A percentile compares a stretch with the other conserved stretches of the same genome.
Conservation (phyloP, 2,888 invertebrate genomes). For the Tenthredo scrophulariae region DNA sequence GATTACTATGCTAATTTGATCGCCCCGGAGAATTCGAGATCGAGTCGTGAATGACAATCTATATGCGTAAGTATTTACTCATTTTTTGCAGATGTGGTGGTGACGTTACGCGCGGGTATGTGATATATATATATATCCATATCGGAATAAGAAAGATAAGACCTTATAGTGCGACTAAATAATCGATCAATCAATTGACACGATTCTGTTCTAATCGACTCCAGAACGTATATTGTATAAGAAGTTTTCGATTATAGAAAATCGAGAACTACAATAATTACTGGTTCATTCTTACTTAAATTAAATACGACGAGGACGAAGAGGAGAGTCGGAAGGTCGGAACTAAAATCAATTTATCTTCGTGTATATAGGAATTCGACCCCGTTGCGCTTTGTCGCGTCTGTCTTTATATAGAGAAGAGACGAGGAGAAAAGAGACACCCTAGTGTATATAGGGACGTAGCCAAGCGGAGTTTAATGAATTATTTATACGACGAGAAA, state of each 20-base stretch:
- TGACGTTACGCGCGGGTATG: not conserved
- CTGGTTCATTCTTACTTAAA: not conserved
- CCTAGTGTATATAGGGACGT: not conserved
- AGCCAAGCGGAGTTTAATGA: slow-evolving; percentile 30
- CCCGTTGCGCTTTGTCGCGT: slow-evolving; percentile 4
- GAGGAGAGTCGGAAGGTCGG: not conserved
- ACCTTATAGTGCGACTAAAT: not conserved
- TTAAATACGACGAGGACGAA: not conserved
- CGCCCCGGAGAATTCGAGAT: slow-evolving; percentile 19
- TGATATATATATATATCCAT: not conserved
- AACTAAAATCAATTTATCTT: slow-evolving; percentile 38
- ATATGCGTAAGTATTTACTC: slow-evolving; percentile 55
- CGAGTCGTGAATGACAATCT: slow-evolving; percentile 70
- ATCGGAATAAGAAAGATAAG: not conserved
- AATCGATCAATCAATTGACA: not conserved
- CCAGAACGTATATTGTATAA: too few relatives aligned
- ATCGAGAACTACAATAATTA: too few relatives aligned
- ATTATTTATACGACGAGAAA: slow-evolving; percentile 41
- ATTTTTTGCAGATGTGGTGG: not conserved
- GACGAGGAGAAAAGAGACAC: slow-evolving; percentile 1
- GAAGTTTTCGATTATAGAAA: too few relatives aligned
- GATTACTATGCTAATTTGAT: slow-evolving; percentile 74
- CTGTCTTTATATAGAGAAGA: slow-evolving; percentile 8
- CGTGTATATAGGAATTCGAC: slow-evolving; percentile 25
- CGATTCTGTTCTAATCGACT: not conserved